A percentile compares a stretch with the other conserved stretches of the same genome.
phyloP scores from a whole-genome alignment of 2,113 vertebrate genomes.

The Sturnus vulgaris region DNA sequence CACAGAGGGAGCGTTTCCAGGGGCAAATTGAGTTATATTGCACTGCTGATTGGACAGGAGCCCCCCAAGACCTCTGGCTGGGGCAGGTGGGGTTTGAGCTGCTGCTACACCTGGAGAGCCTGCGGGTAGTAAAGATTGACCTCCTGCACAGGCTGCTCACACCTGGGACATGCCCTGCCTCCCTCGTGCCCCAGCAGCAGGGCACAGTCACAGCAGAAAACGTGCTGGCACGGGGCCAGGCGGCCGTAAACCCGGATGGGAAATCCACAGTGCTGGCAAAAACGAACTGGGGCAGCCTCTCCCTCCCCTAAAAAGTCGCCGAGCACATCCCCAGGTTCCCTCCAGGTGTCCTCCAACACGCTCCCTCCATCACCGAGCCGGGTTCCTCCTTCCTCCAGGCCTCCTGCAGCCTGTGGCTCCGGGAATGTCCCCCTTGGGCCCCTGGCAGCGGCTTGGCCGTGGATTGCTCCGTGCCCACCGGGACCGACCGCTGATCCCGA shows the following conservation, averaged over 20 bases:
- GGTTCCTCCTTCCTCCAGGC: background rate
- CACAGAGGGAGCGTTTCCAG: background rate
- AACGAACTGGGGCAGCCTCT: background rate
- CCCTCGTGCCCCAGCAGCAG: conserved; percentile 71
- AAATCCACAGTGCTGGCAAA: conserved; percentile 6
- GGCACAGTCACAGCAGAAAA: conserved; percentile 80
- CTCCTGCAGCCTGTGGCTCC: background rate
- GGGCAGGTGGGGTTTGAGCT: background rate
- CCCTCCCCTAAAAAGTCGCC: background rate
- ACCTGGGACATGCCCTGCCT: conserved; percentile 77
- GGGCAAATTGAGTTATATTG: background rate
- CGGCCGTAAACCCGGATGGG: background rate
- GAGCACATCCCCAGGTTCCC: background rate
- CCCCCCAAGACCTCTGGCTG: rapidly evolving
- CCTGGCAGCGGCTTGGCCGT: background rate
- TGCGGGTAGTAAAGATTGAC: background rate
- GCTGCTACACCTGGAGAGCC: background rate
- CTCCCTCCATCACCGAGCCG: background rate
- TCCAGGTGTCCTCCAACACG: background rate
- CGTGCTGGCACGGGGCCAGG: conserved; percentile 77
- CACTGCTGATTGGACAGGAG: background rate
- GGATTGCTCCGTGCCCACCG: background rate
- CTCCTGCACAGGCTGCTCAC: background rate
- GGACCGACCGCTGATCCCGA: background rate
- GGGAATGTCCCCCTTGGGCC: background rate